These are phyloP conservation scores for Cydia strobilella DNA, from an alignment of 1,140 invertebrate species.

Conservation along the genomic window DNA sequence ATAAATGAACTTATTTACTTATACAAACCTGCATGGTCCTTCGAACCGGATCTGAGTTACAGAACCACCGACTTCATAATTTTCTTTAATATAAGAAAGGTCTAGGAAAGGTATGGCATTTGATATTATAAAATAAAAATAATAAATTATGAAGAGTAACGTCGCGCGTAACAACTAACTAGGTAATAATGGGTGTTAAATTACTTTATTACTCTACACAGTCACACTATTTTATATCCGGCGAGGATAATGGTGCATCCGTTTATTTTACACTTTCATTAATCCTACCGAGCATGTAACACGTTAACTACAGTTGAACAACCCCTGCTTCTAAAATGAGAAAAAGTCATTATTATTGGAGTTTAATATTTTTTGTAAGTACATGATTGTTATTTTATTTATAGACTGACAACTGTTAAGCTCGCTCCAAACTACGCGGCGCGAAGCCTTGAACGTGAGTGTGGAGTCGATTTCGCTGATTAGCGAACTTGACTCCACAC, in stretches of 20 bases:
- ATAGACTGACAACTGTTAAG: too few relatives aligned
- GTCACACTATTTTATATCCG: background rate
- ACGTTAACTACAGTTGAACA: constrained; percentile 6
- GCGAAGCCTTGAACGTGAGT: too few relatives aligned
- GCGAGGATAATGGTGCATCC: background rate
- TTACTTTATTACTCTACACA: background rate
- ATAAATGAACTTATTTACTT: background rate
- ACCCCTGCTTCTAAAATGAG: constrained; percentile 41
- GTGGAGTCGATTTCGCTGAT: too few relatives aligned
- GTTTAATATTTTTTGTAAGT: constrained; percentile 58
- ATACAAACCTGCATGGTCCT: background rate
- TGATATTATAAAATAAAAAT: too few relatives aligned
- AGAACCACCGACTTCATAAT: too few relatives aligned
- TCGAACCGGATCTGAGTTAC: background rate
- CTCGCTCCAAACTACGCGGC: too few relatives aligned
- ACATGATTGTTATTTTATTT: background rate
- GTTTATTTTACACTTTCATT: constrained; percentile 13
- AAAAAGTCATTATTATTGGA: constrained; percentile 45
- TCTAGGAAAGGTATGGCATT: too few relatives aligned
- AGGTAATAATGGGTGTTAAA: background rate
- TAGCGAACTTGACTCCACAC: too few relatives aligned
- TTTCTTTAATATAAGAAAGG: too few relatives aligned
- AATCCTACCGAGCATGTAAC: constrained; percentile 3
- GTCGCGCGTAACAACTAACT: background rate
- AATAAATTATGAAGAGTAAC: background rate